Base-by-base conservation (phyloP, 2,113 vertebrate genomes). In the Centropus bengalensis region DNA sequence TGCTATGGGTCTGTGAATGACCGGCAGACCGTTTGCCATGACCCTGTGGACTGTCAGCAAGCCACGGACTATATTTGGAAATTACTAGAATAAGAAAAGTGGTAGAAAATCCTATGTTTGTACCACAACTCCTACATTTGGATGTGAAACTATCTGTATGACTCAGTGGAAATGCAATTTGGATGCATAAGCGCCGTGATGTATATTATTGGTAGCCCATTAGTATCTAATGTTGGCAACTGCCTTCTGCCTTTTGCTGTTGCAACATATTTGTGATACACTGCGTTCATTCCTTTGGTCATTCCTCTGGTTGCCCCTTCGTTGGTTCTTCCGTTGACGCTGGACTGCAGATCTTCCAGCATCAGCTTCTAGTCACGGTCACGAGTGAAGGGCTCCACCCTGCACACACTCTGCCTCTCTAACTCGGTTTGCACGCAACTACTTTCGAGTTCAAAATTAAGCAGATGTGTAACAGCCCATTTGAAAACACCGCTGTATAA, bases 251-350 rank as follows among this genome's bases (percentile, higher is more conserved):
- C 16, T 91, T 78, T 66, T 36, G 7, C 47, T 49, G 21, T 21
- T 69, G 33, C 0, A 1, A 24, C 33, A 14, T 0, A 0, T 52
- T 63, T 3, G 1, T 0, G 6, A 12, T 17, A 38, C 24, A 7
- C 2, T 0, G 7, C 0, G 0, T n/a, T n/a, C 1, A 1, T 32
- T 55, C 40, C 27, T 42, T 42, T 9, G 3, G 42, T 52, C 6
- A 1, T 12, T 30, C 60, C n/a, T 76, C 18, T 2, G 3, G 36
- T 87, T 2, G 2, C 30, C 84, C 27, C 47, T 92, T 58, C 2
- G 1, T 55, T 5, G 4, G 17, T 36, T 63, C 27, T 19, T 60
- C 55, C 42, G 49, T 14, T 62, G n/a, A 49, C 9, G 10, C 0
- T 0, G 69, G 60, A 40, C 28, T 55, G 59, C 47, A 44, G 40